These are phyloP conservation scores for Myripristis murdjan DNA, from an alignment of 2,797 vertebrate genomes.

Conservation along the genomic window DNA sequence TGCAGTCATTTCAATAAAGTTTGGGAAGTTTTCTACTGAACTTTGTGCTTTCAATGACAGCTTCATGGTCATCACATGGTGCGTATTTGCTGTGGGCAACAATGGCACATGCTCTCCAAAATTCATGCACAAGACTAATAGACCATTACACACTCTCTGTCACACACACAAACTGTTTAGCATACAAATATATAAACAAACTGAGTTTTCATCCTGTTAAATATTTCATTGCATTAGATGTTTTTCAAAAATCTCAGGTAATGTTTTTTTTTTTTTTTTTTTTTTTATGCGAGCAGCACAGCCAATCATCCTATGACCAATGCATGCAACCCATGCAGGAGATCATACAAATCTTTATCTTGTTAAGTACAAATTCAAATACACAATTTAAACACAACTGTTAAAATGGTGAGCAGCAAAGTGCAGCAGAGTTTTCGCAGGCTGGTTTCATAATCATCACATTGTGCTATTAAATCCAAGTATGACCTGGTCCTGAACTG, in stretches of 20 bases:
- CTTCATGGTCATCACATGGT: not conserved
- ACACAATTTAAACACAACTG: no score
- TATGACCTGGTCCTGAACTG: no score
- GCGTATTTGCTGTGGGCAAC: constrained; percentile 8
- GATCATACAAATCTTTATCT: not conserved
- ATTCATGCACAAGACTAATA: constrained; percentile 21
- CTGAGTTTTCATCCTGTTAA: no score
- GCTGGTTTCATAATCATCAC: no score
- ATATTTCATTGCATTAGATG: no score
- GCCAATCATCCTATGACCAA: not conserved
- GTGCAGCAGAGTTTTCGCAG: no score
- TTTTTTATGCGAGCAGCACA: not conserved
- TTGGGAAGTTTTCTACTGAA: not conserved
- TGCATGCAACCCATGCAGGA: not conserved
- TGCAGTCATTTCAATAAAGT: constrained; percentile 54
- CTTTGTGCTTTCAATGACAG: not conserved
- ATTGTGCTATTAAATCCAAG: no score
- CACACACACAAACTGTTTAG: not conserved
- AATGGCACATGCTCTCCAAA: constrained; percentile 25
- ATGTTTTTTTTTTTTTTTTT: not conserved
- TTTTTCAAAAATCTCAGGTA: not conserved
- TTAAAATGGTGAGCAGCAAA: no score
- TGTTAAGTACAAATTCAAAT: no score
- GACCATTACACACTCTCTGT: no score
- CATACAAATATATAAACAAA: not conserved